Evolutionary conservation across 2,113 vertebrate species (phyloP), one percentile per base, ranked within the genome.

Genomic region (Leuciscus idus): DNA sequence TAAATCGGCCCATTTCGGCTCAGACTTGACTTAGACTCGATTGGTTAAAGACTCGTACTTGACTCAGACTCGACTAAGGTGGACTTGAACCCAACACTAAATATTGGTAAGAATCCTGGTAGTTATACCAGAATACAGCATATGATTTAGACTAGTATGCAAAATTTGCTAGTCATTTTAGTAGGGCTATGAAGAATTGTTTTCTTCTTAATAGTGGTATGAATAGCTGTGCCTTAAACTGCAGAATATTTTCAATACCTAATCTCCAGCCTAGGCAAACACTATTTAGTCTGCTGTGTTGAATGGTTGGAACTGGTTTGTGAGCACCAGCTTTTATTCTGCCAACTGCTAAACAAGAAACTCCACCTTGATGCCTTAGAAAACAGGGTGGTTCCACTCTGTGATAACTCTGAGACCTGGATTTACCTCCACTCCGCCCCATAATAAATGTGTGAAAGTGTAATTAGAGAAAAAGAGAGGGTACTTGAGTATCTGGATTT

Each of bases 331-430:
- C 78, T 78, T 62, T 88, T 43, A 72, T 73, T 72, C 59, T 62
- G 23, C 26, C 36, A 2, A 17, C 28, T 30, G 85, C n/a, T 77
- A 55, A 83, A 72, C 46, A 9, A 57, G 6, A 43, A 39, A 77
- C 33, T 50, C 26, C 39, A 6, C 36, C 39, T 39, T 19, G 33
- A 36, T 33, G 33, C 61, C 39, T 48, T 48, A 84, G 33, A 83
- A 83, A 83, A 86, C 64, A 86, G 62, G 43, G n/a, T 85, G 46
- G 76, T 61, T 84, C 82, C 83, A 52, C 50, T 76, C 84, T 2
- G 30, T 79, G 36, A 79, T 79, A 61, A 79, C 68, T 72, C 21
- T 72, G 2, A 43, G 10, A 72, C 19, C 36, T 0, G 11, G 68
- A n/a, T 72, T 23, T 72, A 43, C 36, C 33, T 26, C 77, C 23